Conservation (phyloP, 2,113 vertebrate species). For the Calypte anna region DNA sequence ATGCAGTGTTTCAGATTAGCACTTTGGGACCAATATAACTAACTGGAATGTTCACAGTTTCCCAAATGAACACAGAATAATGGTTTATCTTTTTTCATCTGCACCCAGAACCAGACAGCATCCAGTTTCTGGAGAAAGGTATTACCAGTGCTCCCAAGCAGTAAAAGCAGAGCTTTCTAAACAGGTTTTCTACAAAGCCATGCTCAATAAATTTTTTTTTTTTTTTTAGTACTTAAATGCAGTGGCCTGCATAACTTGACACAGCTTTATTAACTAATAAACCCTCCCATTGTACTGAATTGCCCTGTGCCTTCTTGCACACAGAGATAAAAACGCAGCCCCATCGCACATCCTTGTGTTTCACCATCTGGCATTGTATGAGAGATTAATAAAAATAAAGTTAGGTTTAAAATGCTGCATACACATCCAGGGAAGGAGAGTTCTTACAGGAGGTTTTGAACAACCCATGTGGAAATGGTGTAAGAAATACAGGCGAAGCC, state of each 20-base stretch:
- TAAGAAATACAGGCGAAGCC: background rate
- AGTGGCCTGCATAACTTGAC: background rate
- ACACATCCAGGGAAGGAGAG: background rate
- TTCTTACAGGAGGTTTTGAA: background rate
- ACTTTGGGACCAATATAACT: slow-evolving; percentile 8
- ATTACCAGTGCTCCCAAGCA: background rate
- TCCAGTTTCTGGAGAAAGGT: background rate
- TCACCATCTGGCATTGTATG: slow-evolving; percentile 9
- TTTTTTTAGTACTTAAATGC: background rate
- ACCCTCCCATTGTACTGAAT: background rate
- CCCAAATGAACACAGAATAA: background rate
- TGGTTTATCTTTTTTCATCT: background rate
- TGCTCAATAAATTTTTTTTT: background rate
- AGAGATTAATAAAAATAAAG: slow-evolving; percentile 25
- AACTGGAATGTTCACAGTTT: slow-evolving; percentile 13
- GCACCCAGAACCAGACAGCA: slow-evolving; percentile 3
- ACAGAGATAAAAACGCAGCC: background rate
- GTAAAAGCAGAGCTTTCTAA: background rate
- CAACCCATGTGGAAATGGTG: rapidly evolving
- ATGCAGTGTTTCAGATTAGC: background rate
- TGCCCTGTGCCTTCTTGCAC: background rate
- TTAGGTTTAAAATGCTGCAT: background rate
- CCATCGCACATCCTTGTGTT: rapidly evolving
- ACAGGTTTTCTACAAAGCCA: background rate
- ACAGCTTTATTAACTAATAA: background rate